Base-by-base conservation (phyloP, 2,113 vertebrate genomes). In the Ptilorrhoa leucosticta region DNA sequence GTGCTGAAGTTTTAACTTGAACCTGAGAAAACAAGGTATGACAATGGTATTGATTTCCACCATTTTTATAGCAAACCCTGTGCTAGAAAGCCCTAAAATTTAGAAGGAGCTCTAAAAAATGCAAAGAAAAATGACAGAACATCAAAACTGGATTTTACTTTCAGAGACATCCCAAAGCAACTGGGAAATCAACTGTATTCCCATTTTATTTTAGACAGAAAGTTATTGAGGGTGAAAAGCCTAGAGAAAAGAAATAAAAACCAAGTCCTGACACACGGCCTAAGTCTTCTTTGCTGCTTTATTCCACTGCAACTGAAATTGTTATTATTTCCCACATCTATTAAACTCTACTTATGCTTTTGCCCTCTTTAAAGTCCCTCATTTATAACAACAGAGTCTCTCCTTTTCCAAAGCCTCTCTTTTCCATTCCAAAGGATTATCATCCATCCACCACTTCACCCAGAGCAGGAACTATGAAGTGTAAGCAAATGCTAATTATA, bases 401-500 rank as follows among this genome's bases (percentile, higher is more conserved):
- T 84, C 35, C 19, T 8, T 66, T 84, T 94, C 82, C 65, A 94
- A 30, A 83, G 23, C 40, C 28, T 83, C 57, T 44, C 47, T 87
- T 89, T 73, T 78, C 69, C 45, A 27, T 60, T 81, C 53, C 68
- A 54, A 65, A 79, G 42, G 50, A 24, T 45, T 54, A 33, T 37
- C 21, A 87, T 77, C 64, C 30, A 66, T 84, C 60, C 51, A 75
- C 42, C 45, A 68, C 85, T 97, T 92, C 82, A 79, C 33, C 56
- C 39, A 73, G 30, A 92, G 51, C 63, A 96, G 71, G 83, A 95
- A 83, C 33, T 79, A 73, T 58, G 58, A 83, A 91, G 42, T 66
- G 60, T 83, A 94, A 96, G 71, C 71, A 88, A 96, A 73, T 81
- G 81, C 77, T 89, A 96, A 89, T 78, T 95, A 91, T 91, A 94